phyloP scores from a whole-genome alignment of 2,888 invertebrate genomes.

The Epicampocera succincta region DNA sequence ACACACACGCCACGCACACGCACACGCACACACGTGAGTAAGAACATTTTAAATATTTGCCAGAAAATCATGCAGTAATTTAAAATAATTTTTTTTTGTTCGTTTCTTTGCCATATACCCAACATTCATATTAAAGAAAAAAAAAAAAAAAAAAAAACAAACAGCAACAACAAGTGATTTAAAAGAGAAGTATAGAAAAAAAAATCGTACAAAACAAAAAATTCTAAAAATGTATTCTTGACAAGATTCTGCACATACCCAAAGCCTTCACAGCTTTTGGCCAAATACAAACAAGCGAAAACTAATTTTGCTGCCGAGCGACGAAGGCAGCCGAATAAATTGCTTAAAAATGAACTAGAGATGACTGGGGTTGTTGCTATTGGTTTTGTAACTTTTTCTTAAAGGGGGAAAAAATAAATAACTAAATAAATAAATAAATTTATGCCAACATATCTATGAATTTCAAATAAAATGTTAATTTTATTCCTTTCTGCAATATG shows the following conservation, averaged over 20 bases:
- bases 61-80: constrained; percentile 62
- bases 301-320: constrained; percentile 5
- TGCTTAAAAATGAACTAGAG: constrained; percentile 31
- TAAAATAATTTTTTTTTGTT: constrained; percentile 56
- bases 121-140: constrained; percentile 2
- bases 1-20: constrained; percentile 5
- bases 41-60: constrained; percentile 66
- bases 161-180: too few relatives aligned
- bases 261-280: neutral
- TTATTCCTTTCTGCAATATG: constrained; percentile 24
- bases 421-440: constrained; percentile 36
- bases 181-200: constrained; percentile 1
- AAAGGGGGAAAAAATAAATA: neutral
- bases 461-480: constrained; percentile 67
- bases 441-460: constrained; percentile 68
- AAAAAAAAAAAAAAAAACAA: too few relatives aligned
- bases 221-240: constrained; percentile 60
- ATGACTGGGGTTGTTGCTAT: constrained; percentile 13
- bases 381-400: constrained; percentile 14
- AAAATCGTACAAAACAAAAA: constrained; percentile 14
- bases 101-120: constrained; percentile 33
- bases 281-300: neutral
- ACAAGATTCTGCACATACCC: constrained; percentile 49
- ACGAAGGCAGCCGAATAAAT: constrained; percentile 29
- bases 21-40: neutral